Evolutionary conservation across 2,888 invertebrate genomes (phyloP), one percentile per base, ranked within the genome.

Genomic region (Fissipunctia ypsillon): DNA sequence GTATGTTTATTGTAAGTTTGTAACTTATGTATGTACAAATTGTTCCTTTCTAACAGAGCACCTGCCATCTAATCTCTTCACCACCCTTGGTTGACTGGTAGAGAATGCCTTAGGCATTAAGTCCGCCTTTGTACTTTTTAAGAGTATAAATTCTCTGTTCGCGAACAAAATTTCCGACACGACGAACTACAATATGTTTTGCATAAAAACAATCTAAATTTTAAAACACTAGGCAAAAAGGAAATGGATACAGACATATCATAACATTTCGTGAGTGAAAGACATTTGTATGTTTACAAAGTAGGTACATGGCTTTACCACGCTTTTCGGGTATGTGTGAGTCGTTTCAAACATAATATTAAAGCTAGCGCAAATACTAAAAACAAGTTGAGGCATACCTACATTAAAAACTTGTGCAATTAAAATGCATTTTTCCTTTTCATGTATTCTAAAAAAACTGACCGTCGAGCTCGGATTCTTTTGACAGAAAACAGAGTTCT

Each of bases 151-250:
- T 48, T n/a, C 19, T 4, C 19, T 41, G 22, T 10, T 28, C 19
- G 6, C 19, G 3, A n/a, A 60, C 31, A 54, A 59, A 71, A 6
- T 64, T 57, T 10, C 16, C 10, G 9, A 59, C n/a, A 63, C 14
- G 25, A 25, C 38, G 22, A 52, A 77, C 52, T 64, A 9, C 31
- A 48, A 61, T 28, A 52, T 10, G 19, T 59, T 77, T 77, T 60
- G 28, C 73, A 59, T 73, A 65, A 64, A 76, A 79, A 73, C 73
- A 59, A 73, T 79, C 65, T 73, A 59, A 79, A 77, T 64, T 77
- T 76, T 28, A 52, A 31, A 64, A 79, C 54, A 56, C 59, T 54
- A 35, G 2, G 9, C 35, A n/a, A 54, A 69, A 59, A 16, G 35
- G 25, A 28, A 73, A 19, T 22, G 14, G 4, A 5, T 35, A 48